These are phyloP conservation scores for Zaprionus lachaisei DNA, from an alignment of 1,140 invertebrate genomes.

Conservation along the genomic window DNA sequence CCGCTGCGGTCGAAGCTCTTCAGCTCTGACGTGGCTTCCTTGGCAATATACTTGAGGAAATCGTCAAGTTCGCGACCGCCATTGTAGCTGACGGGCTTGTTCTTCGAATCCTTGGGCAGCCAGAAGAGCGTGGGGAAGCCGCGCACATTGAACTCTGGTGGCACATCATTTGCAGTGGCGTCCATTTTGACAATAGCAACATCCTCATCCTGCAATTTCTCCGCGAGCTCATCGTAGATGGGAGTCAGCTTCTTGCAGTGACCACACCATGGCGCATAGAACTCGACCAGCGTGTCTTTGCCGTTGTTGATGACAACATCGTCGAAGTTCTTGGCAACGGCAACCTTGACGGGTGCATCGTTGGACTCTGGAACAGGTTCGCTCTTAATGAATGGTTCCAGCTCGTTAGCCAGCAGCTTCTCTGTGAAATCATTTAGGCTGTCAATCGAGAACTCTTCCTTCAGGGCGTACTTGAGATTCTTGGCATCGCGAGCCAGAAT, in stretches of 20 bases:
- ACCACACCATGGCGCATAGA: constrained; percentile 99
- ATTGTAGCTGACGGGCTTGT: constrained; percentile 95
- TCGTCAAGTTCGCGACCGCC: constrained; percentile 97
- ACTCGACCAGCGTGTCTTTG: constrained; percentile 98
- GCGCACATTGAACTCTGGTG: constrained; percentile 94
- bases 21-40: constrained; percentile 95
- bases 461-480: constrained; percentile 96
- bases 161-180: constrained; percentile 99
- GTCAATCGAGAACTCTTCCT: constrained; percentile 96
- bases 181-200: constrained; percentile 99
- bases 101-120: constrained; percentile 93
- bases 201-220: constrained; percentile 94
- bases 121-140: constrained; percentile 99
- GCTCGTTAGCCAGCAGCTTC: constrained; percentile 91
- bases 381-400: constrained; percentile 98
- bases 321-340: constrained; percentile 98
- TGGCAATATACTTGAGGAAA: constrained; percentile 98
- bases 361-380: constrained; percentile 96
- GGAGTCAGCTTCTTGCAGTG: constrained; percentile 99
- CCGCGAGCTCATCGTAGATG: constrained; percentile 96
- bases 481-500: constrained; percentile 92
- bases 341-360: constrained; percentile 93
- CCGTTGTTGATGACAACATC: constrained; percentile 96
- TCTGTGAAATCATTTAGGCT: constrained; percentile 95
- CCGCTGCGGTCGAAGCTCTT: constrained; percentile 95